Base-by-base conservation (phyloP, 1,140 invertebrate species). In the Anthonomus grandis region DNA sequence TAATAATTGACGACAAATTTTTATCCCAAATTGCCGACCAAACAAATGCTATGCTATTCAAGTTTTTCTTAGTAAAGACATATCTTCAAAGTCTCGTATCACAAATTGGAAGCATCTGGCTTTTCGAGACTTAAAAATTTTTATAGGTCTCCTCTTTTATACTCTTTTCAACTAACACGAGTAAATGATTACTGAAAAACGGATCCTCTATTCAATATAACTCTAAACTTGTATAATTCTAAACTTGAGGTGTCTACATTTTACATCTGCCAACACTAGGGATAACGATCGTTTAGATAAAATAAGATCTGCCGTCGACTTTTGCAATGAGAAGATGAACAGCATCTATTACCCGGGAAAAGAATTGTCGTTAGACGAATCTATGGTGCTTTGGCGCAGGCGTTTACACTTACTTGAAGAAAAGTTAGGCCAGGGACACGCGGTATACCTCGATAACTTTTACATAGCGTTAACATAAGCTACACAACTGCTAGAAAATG, bases 61-160 rank as follows among this genome's bases (percentile, higher is more conserved):
- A 52, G 49, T 52, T 52, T 52, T 52, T 52, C 38, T 52, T 15
- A 52, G 55, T 34, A 48, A 23, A 42, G 24, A 10, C 41, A 45
- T 24, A 60, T 55, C 13, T 49, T 51, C 45, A 46, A 60, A 54
- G 38, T n/a, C n/a, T n/a, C n/a, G n/a, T n/a, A n/a, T n/a, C n/a
- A n/a, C n/a, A n/a, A n/a, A n/a, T n/a, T n/a, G n/a, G n/a, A n/a
- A n/a, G n/a, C n/a, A 54, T 3, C 79, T 59, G 10, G 47, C 41
- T 42, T 12, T 25, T 46, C 24, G 38, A 42, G 49, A 59, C 46
- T 24, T 53, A 23, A 37, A 24, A 46, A 59, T 46, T 47, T 59
- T 53, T 38, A 31, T 31, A 47, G 57, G 27, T 42, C 23, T 59
- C 4, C 31, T 59, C 36, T 47, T 53, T 46, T 44, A 52, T 48